A percentile compares a stretch with the other conserved stretches of the same genome.
Evolutionary conservation across 1,140 invertebrate genomes (phyloP).

Genomic region (Oncopeltus fasciatus): DNA sequence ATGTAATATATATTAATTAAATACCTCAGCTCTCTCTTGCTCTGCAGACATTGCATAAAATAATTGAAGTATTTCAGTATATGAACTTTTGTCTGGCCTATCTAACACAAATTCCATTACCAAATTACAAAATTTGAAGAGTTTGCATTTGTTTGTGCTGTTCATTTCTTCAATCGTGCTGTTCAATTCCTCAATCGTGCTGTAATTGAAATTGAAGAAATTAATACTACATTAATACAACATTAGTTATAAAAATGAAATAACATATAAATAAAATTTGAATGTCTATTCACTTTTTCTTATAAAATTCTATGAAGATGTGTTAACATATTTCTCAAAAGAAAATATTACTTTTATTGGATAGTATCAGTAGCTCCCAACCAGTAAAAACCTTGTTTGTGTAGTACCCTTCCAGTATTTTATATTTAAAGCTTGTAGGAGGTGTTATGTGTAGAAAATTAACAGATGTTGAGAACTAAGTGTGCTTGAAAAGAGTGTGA

Average conservation of each 20-base stretch:
- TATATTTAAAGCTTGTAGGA: no score
- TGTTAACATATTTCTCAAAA: no score
- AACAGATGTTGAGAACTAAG: no score
- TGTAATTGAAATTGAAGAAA: background rate
- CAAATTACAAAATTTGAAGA: constrained; percentile 10
- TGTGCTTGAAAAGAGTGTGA: no score
- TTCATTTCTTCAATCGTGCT: background rate
- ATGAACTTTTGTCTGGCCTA: constrained; percentile 14
- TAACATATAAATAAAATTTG: background rate
- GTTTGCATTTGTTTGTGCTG: background rate
- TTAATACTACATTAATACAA: background rate
- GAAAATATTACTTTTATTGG: no score
- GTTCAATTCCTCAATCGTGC: background rate
- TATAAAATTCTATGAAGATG: no score
- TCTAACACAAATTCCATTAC: constrained; percentile 12
- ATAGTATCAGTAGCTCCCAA: no score
- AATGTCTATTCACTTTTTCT: background rate
- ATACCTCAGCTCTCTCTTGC: constrained; percentile 34
- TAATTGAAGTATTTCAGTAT: constrained; percentile 27
- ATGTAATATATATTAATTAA: background rate
- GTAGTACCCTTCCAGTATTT: no score
- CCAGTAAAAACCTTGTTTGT: no score
- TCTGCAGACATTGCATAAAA: constrained; percentile 31
- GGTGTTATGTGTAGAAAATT: no score
- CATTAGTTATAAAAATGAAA: background rate